Conservation (phyloP, 2,888 invertebrate species). For the Eubasilissa splendida region DNA sequence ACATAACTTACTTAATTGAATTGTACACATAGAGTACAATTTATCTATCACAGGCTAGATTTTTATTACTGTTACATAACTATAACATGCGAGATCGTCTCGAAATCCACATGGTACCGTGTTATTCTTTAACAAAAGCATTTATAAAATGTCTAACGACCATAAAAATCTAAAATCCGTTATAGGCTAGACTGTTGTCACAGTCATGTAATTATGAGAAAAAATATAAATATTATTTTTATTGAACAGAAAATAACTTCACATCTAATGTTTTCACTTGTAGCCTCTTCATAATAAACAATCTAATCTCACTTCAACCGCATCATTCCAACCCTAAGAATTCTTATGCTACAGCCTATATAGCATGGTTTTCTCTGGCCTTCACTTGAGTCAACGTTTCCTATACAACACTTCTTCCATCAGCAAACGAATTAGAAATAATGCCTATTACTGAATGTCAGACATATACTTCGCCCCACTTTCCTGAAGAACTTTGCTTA, state of each 20-base stretch:
- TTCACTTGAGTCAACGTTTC: neutral
- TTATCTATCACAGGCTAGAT: slow-evolving; percentile 21
- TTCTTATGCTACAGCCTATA: slow-evolving; percentile 33
- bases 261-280: slow-evolving; percentile 17
- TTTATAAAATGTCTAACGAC: neutral
- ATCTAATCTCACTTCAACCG: slow-evolving; percentile 37
- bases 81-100: neutral
- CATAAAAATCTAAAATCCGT: neutral
- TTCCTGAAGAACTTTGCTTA: slow-evolving; percentile 41
- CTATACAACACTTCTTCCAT: slow-evolving; percentile 9
- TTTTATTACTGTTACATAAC: neutral
- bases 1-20: neutral
- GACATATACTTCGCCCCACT: slow-evolving; percentile 55
- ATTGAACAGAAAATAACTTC: neutral
- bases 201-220: neutral
- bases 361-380: slow-evolving; percentile 25
- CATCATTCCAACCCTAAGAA: slow-evolving; percentile 32
- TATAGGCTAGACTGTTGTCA: neutral
- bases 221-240: neutral
- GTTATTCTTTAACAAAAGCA: neutral
- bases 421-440: slow-evolving; percentile 17
- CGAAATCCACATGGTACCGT: neutral
- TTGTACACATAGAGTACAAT: neutral
- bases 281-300: slow-evolving; percentile 8
- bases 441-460: slow-evolving; percentile 21